Percentiles rank a stretch among this genome's conserved stretches.
Conservation (phyloP, 2,797 vertebrate genomes). For the Acipenser transmontanus region DNA sequence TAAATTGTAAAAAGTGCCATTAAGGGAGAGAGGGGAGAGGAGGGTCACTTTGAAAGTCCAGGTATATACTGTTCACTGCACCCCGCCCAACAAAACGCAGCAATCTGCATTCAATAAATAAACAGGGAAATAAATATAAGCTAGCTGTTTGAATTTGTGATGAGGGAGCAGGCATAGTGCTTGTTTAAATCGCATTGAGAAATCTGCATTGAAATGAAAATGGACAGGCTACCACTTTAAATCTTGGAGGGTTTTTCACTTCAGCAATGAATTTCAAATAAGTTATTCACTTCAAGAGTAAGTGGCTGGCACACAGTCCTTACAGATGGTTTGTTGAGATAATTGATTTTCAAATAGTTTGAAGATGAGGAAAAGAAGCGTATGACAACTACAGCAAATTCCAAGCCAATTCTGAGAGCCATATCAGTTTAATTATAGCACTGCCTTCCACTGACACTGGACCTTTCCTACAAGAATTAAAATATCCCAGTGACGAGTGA, state of each 20-base stretch:
- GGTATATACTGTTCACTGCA: constrained; percentile 38
- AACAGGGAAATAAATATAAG: constrained; percentile 56
- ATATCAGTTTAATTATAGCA: constrained; percentile 69
- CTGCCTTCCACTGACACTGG: constrained; percentile 60
- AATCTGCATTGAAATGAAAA: constrained; percentile 33
- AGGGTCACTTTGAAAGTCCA: constrained; percentile 48
- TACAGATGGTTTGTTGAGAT: constrained; percentile 67
- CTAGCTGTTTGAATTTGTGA: constrained; percentile 41
- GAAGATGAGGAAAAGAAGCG: constrained; percentile 60
- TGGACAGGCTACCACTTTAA: constrained; percentile 53
- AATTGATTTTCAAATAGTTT: constrained; percentile 74
- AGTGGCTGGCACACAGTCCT: constrained; percentile 56
- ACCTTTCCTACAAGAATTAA: constrained; percentile 69
- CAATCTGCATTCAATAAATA: constrained; percentile 69
- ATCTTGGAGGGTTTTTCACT: constrained; percentile 57
- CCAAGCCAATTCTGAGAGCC: constrained; percentile 52
- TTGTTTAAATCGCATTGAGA: constrained; percentile 50
- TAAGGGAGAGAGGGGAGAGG: constrained; percentile 32
- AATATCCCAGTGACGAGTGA: constrained; percentile 64
- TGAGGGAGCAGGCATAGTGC: constrained; percentile 32
- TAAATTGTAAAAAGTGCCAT: constrained; percentile 51
- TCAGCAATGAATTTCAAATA: constrained; percentile 70
- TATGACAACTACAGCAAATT: constrained; percentile 51
- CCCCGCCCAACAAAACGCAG: constrained; percentile 24
- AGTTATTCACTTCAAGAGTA: constrained; percentile 67